These are phyloP conservation scores for Hephaestus fuliginosus DNA, from an alignment of 2,797 vertebrate species.

Conservation along the genomic window DNA sequence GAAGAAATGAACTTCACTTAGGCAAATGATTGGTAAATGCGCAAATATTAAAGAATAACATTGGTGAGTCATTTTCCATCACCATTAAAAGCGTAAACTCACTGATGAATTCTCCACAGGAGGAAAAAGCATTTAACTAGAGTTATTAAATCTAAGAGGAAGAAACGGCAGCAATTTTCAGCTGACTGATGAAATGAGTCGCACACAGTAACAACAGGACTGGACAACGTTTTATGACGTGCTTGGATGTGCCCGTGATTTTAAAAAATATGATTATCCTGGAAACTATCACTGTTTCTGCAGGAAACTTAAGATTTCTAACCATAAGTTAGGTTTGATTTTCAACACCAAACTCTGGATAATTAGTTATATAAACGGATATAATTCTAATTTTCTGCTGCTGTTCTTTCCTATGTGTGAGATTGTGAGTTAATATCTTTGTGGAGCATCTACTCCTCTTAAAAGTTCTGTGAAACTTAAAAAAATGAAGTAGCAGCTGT, in stretches of 20 bases:
- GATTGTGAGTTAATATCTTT: too few species aligned
- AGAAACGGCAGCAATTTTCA: background rate
- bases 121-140: background rate
- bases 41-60: slow-evolving; percentile 26
- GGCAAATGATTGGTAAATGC: slow-evolving; percentile 41
- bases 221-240: background rate
- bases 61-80: slow-evolving; percentile 9
- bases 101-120: slow-evolving; percentile 30
- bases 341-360: background rate
- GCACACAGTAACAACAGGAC: background rate
- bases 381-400: background rate
- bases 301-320: too few species aligned
- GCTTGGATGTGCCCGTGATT: background rate
- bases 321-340: background rate
- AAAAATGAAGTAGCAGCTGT: background rate
- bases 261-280: background rate
- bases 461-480: background rate
- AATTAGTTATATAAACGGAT: background rate
- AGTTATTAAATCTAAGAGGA: background rate
- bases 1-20: slow-evolving; percentile 20
- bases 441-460: background rate
- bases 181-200: background rate
- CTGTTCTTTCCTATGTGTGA: too few species aligned
- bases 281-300: background rate
- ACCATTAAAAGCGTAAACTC: slow-evolving; percentile 17